Percentiles rank a stretch among this genome's conserved stretches.
phyloP scores from a whole-genome alignment of 2,797 vertebrate species.

The Xerus rutilus region DNA sequence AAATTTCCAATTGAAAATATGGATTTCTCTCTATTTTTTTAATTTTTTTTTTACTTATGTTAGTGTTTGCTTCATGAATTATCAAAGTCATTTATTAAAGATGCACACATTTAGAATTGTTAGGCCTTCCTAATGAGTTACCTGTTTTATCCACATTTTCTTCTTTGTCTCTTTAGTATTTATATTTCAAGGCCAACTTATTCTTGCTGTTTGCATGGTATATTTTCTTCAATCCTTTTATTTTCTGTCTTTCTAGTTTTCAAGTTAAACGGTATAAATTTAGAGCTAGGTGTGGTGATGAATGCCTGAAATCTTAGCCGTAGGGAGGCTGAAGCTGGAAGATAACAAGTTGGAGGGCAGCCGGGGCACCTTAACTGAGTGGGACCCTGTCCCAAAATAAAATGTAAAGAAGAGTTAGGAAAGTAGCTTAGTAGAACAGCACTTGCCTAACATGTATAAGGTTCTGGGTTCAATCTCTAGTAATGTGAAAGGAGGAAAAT shows the following conservation, averaged over 20 bases:
- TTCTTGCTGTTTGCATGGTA: too few species aligned
- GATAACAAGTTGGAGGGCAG: too few species aligned
- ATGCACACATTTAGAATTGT: constrained; percentile 17
- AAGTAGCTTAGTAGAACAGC: too few species aligned
- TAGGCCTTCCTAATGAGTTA: constrained; percentile 3
- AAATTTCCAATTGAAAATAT: neutral
- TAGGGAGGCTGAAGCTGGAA: too few species aligned
- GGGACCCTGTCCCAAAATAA: too few species aligned
- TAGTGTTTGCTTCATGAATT: constrained; percentile 51
- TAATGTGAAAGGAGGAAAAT: too few species aligned
- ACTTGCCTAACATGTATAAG: too few species aligned
- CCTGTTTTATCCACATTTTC: neutral
- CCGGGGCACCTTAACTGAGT: too few species aligned
- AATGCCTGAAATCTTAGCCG: too few species aligned
- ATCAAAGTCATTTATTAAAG: constrained; percentile 47
- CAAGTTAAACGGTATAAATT: neutral
- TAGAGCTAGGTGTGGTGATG: too few species aligned
- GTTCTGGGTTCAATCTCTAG: too few species aligned
- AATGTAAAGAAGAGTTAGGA: too few species aligned
- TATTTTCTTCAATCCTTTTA: neutral
- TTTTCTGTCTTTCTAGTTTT: constrained; percentile 1
- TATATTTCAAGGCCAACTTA: neutral
- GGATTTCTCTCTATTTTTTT: neutral
- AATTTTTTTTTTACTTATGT: neutral
- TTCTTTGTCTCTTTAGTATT: constrained; percentile 11